A percentile compares a stretch with the other conserved stretches of the same genome.
These are phyloP conservation scores for Pseudolaguvia tuberculata DNA, from an alignment of 2,113 vertebrate species.

Conservation along the genomic window DNA sequence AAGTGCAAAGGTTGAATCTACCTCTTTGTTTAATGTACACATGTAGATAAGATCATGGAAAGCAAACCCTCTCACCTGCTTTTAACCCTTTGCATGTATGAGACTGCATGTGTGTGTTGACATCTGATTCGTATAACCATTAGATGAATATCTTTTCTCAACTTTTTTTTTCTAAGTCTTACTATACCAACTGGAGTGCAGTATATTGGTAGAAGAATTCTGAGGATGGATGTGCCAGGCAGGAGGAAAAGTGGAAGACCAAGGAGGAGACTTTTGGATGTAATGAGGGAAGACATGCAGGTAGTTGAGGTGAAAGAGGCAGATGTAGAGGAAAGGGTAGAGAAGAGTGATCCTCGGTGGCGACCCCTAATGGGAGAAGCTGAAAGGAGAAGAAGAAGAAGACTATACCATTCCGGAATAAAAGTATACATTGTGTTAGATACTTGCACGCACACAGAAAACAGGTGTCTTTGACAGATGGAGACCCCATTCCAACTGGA, in stretches of 20 bases:
- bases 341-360: too few species aligned
- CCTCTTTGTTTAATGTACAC: slow-evolving; percentile 52
- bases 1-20: slow-evolving; percentile 41
- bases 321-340: too few species aligned
- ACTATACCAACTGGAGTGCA: neutral
- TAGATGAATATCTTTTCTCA: too few species aligned
- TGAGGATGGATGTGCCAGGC: too few species aligned
- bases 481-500: slow-evolving; percentile 1
- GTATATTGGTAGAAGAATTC: too few species aligned
- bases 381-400: too few species aligned
- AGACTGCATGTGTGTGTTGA: neutral
- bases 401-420: too few species aligned
- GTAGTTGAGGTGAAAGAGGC: too few species aligned
- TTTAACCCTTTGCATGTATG: slow-evolving; percentile 41
- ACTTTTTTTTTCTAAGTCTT: neutral
- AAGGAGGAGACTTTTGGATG: too few species aligned
- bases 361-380: too few species aligned
- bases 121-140: slow-evolving; percentile 2
- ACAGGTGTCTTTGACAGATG: slow-evolving; percentile 44
- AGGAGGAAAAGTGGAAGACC: too few species aligned
- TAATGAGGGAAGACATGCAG: too few species aligned
- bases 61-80: slow-evolving; percentile 38
- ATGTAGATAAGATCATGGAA: slow-evolving; percentile 38
- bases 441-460: slow-evolving; percentile 24
- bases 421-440: slow-evolving; percentile 5